A percentile compares a stretch with the other conserved stretches of the same genome.
Evolutionary conservation across 2,888 invertebrate genomes (phyloP).

Genomic region (Nemotelus nigrinus): DNA sequence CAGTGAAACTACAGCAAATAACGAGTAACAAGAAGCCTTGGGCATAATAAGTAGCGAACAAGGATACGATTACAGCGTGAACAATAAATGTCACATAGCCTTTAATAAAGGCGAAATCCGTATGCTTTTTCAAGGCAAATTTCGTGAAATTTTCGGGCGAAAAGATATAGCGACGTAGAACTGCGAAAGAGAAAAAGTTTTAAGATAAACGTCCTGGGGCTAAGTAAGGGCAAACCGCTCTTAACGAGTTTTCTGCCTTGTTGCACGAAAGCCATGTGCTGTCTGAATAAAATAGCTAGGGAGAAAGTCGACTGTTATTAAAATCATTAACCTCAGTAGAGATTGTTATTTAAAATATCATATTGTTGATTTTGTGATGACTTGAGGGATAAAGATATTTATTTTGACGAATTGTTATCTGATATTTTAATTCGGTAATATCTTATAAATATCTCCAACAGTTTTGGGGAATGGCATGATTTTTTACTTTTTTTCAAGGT

Average conservation of each 20-base stretch:
- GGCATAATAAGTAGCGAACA: constrained; percentile 48
- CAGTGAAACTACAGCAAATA: constrained; percentile 45
- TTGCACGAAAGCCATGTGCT: neutral
- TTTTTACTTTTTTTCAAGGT: too few species aligned
- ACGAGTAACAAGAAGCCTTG: constrained; percentile 46
- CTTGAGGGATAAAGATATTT: neutral
- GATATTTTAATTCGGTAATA: too few species aligned
- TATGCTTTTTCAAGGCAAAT: constrained; percentile 48
- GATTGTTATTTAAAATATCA: constrained; percentile 24
- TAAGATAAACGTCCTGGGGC: constrained; percentile 39
- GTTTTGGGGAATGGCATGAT: too few species aligned
- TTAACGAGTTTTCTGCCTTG: constrained; percentile 25
- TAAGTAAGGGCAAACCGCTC: constrained; percentile 40
- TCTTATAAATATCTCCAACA: too few species aligned
- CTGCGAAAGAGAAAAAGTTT: constrained; percentile 17
- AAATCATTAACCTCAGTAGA: constrained; percentile 41
- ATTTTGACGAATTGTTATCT: too few species aligned
- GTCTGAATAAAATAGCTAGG: neutral
- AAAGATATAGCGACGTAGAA: neutral
- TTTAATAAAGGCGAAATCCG: constrained; percentile 60
- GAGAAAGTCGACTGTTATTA: constrained; percentile 15
- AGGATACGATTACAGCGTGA: constrained; percentile 61
- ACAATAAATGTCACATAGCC: constrained; percentile 65
- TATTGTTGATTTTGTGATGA: neutral
- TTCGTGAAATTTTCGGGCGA: neutral